Base-by-base conservation (phyloP, 2,888 invertebrate species). In the Tinea pellionella region DNA sequence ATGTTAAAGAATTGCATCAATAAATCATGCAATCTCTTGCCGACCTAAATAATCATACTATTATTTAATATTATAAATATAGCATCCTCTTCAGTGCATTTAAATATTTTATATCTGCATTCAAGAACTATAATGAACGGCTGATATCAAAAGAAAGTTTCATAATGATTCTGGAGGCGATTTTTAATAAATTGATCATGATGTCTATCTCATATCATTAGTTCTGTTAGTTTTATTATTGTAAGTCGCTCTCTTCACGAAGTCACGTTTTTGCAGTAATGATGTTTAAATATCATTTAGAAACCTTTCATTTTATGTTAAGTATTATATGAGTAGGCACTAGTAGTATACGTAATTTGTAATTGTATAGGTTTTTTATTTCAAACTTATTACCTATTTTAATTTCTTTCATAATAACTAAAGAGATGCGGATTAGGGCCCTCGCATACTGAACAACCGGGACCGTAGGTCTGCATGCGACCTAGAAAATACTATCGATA, bases 11-110 rank as follows among this genome's bases (percentile, higher is more conserved):
- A 79, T 80, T 79, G 69, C 68, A 67, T 67, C 72, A 76, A 79
- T 79, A 74, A 76, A 79, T 80, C 79, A 75, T 72, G 68, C 68
- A 70, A 71, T 73, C 65, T 65, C 69, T 72, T 16, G 13, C 57
- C 15, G 32, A 57, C 57, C 57, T 57, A 57, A 57, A 57, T 57
- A 57, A 9, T 19, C 11, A 8, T 13, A 13, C 11, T 29, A n/a
- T 6, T 12, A 1, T 4, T 55, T 18, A 55, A 29, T 55, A 11
- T 4, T 12, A 57, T 19, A 18, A 53, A 19, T 18, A 19, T 53
- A 53, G 19, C 9, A 42, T 53, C 53, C 53, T 53, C 53, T 53
- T 53, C 24, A 53, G 24, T 19, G 16, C 47, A 47, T 47, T 47
- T 16, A 37, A 37, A 37, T 16, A 15, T 47, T 47, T 15, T 16